A percentile compares a stretch with the other conserved stretches of the same genome.
These are phyloP conservation scores for Dermatemys mawii DNA, from an alignment of 2,113 vertebrate genomes.

Conservation along the genomic window DNA sequence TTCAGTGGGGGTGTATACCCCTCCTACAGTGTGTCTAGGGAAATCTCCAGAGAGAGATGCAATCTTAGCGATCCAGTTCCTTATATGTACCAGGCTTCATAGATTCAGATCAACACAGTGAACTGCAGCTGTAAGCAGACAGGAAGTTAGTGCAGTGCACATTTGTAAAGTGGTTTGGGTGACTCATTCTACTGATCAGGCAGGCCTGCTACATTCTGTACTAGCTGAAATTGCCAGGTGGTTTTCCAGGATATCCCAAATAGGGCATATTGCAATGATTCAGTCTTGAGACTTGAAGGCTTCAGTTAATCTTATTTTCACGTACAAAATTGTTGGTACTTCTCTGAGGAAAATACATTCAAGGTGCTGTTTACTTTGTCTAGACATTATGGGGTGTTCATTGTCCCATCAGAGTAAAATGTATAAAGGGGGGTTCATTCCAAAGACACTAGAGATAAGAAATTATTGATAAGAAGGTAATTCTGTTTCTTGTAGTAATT, in stretches of 20 bases:
- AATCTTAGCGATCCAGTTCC: neutral
- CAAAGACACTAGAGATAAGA: neutral
- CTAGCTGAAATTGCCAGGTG: neutral
- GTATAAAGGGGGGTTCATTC: neutral
- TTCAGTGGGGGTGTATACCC: too few relatives aligned
- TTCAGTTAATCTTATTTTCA: neutral
- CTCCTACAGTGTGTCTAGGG: too few relatives aligned
- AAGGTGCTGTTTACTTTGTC: neutral
- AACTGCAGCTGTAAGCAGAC: neutral
- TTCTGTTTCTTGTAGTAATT: neutral
- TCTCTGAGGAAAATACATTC: neutral
- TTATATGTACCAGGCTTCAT: neutral
- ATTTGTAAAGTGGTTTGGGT: rapidly evolving
- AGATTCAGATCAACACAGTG: neutral
- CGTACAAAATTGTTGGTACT: too few relatives aligned
- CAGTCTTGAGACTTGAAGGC: neutral
- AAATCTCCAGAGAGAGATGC: neutral
- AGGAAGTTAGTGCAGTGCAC: neutral
- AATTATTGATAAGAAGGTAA: neutral
- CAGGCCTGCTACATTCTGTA: neutral
- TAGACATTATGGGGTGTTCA: neutral
- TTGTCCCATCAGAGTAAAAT: neutral
- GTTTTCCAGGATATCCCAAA: slow-evolving; percentile 27
- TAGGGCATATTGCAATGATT: neutral
- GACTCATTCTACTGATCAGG: neutral